Evolutionary conservation across 1,140 invertebrate genomes (phyloP).

Genomic region (Pseudomyrmex sp.): DNA sequence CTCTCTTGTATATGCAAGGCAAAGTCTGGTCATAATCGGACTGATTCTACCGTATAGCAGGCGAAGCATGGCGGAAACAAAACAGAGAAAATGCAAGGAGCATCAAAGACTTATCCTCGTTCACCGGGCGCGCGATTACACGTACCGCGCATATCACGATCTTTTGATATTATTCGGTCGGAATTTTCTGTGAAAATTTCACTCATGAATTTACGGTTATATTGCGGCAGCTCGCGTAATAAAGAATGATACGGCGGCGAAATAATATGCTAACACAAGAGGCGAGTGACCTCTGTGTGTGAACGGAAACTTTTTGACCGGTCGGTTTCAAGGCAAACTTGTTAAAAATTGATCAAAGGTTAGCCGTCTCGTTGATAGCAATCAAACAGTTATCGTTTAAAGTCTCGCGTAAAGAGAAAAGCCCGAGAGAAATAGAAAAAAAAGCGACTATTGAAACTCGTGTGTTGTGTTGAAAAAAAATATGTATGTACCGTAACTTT

Average conservation of each 20-base stretch:
- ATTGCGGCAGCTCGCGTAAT: constrained; percentile 27
- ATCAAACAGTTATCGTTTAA: constrained; percentile 55
- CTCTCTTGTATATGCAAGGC: constrained; percentile 17
- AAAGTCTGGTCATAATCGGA: constrained; percentile 64
- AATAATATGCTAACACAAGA: constrained; percentile 21
- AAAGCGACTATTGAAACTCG: constrained; percentile 35
- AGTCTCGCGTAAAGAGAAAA: neutral
- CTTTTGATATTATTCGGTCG: neutral
- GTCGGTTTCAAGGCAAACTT: constrained; percentile 46
- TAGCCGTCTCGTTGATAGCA: constrained; percentile 47
- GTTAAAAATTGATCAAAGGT: constrained; percentile 61
- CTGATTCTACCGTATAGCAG: constrained; percentile 32
- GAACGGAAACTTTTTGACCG: constrained; percentile 34
- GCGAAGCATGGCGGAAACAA: neutral
- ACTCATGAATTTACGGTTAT: constrained; percentile 32
- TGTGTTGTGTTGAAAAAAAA: neutral
- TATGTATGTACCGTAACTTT: neutral
- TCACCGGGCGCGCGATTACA: neutral
- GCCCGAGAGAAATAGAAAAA: constrained; percentile 41
- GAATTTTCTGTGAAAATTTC: constrained; percentile 8
- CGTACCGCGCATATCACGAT: neutral
- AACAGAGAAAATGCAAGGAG: constrained; percentile 1
- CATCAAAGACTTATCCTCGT: constrained; percentile 24
- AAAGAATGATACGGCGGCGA: constrained; percentile 26
- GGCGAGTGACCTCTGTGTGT: constrained; percentile 20